Evolutionary conservation across 2,113 vertebrate genomes (phyloP).

Genomic region (cattle (Bos taurus)): DNA sequence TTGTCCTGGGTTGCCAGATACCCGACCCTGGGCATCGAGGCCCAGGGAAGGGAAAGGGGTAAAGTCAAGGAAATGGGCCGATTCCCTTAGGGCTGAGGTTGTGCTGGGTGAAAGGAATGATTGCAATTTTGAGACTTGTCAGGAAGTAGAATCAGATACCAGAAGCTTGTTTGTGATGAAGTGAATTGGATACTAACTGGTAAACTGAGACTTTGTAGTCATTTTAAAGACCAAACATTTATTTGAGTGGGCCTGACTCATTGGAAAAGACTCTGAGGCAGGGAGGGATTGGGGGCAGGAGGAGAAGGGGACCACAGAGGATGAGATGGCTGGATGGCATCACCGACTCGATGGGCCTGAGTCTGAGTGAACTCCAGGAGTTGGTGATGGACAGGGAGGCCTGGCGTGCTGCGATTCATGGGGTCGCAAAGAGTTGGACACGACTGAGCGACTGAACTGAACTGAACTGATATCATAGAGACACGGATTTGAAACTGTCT

Average conservation of each 20-base stretch:
- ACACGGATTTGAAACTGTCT: neutral
- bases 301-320: no score
- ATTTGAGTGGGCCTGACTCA: neutral
- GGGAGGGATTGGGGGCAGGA: no score
- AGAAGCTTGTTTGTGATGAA: neutral
- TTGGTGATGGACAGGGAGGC: no score
- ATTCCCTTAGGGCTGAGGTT: neutral
- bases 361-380: no score
- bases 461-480: neutral
- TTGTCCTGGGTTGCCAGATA: neutral
- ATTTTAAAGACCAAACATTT: neutral
- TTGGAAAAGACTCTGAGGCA: no score
- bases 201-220: neutral
- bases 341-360: no score
- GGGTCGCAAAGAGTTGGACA: no score
- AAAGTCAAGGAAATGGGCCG: neutral
- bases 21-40: neutral
- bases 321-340: no score
- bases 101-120: neutral
- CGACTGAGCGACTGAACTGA: no score
- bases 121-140: neutral
- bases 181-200: neutral
- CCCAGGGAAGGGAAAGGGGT: neutral
- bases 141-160: neutral
- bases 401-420: no score